phyloP scores from a whole-genome alignment of 2,888 invertebrate genomes.

The Sepioteuthis lessoniana region DNA sequence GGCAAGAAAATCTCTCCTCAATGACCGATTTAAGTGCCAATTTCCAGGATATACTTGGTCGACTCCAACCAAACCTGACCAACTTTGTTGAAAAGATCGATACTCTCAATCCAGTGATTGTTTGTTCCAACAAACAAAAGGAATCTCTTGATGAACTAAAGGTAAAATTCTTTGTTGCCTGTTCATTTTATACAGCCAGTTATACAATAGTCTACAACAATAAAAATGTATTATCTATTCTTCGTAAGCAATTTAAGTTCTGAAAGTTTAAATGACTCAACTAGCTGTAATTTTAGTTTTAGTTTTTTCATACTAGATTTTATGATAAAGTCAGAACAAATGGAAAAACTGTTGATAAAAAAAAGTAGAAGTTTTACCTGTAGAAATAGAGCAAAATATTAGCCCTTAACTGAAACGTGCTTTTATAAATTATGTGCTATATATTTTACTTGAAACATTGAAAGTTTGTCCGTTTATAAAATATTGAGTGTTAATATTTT shows the following conservation, averaged over 20 bases:
- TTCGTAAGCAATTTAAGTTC: too few species aligned
- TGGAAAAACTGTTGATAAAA: conserved; percentile 60
- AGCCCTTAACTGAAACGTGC: too few species aligned
- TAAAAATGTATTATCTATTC: too few species aligned
- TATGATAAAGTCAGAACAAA: conserved; percentile 55
- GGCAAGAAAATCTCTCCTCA: conserved; percentile 83
- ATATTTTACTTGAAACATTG: too few species aligned
- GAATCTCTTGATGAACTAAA: conserved; percentile 90
- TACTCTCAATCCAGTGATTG: conserved; percentile 79
- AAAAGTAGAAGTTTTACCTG: neutral
- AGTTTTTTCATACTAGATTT: neutral
- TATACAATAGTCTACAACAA: neutral
- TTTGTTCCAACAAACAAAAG: conserved; percentile 83
- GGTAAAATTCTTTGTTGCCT: conserved; percentile 70
- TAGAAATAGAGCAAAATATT: too few species aligned
- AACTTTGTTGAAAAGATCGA: conserved; percentile 91
- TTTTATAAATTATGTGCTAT: too few species aligned
- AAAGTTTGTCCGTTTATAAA: too few species aligned
- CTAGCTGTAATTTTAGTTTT: neutral
- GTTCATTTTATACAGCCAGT: neutral
- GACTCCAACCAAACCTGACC: conserved; percentile 89
- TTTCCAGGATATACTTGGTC: conserved; percentile 89
- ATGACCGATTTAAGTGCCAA: conserved; percentile 94
- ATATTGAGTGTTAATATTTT: too few species aligned
- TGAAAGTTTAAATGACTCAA: neutral